A percentile compares a stretch with the other conserved stretches of the same genome.
Conservation (phyloP, 2,888 invertebrate genomes). For the Bombylius discolor region DNA sequence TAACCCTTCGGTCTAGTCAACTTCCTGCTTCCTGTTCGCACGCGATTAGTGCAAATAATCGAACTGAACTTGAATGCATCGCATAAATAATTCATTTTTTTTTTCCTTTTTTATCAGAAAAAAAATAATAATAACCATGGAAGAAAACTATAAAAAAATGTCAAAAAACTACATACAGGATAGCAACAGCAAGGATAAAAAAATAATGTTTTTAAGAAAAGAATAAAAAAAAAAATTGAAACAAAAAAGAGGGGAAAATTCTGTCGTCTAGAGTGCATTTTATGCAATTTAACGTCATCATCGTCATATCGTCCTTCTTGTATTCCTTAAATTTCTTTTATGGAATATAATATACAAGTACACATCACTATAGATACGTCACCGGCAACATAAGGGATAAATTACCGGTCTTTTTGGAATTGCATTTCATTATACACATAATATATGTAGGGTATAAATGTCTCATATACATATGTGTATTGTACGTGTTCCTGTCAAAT, state of each 20-base stretch:
- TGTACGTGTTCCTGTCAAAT: too few relatives aligned
- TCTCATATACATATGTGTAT: too few relatives aligned
- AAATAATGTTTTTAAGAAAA: not conserved
- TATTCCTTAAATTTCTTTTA: too few relatives aligned
- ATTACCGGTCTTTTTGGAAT: not conserved
- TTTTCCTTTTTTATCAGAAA: not conserved
- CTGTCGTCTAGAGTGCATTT: not conserved
- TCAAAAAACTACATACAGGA: too few relatives aligned
- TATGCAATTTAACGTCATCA: not conserved
- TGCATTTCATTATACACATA: not conserved
- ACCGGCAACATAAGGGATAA: not conserved
- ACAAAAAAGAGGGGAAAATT: too few relatives aligned
- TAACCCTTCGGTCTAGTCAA: slow-evolving; percentile 13
- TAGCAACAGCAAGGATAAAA: too few relatives aligned
- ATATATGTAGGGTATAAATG: too few relatives aligned
- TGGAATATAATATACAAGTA: not conserved
- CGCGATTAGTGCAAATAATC: slow-evolving; percentile 5
- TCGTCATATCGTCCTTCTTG: not conserved
- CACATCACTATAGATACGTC: not conserved
- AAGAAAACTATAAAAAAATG: not conserved
- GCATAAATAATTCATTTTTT: not conserved
- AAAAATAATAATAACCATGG: not conserved
- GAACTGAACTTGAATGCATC: not conserved
- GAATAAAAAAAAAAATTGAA: not conserved
- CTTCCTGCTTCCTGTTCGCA: slow-evolving; percentile 14